Percentiles rank a stretch among this genome's conserved stretches.
phyloP scores from a whole-genome alignment of 2,113 vertebrate genomes.

The Cacatua alba region DNA sequence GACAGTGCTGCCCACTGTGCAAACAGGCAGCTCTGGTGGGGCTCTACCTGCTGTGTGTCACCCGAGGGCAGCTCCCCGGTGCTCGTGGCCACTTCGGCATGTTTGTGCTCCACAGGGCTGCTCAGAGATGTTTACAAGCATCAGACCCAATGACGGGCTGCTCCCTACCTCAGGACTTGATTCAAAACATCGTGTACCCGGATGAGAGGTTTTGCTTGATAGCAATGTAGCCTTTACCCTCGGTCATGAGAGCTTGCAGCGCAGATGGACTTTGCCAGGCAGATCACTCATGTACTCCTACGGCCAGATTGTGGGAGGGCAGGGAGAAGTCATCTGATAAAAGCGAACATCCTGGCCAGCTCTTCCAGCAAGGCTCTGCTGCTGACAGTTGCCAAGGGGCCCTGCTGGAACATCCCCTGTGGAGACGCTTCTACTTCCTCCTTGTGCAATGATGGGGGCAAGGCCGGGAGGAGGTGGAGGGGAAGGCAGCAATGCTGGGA shows the following conservation, averaged over 20 bases:
- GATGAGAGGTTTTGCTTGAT: not conserved
- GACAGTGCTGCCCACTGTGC: not conserved
- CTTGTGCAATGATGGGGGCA: not conserved
- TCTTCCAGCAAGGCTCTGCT: not conserved
- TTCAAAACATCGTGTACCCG: slow-evolving; percentile 7
- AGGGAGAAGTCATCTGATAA: slow-evolving; percentile 65
- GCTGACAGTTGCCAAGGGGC: slow-evolving; percentile 1
- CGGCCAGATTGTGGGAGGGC: slow-evolving; percentile 34
- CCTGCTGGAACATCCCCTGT: not conserved
- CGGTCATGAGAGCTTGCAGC: not conserved
- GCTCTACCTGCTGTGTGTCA: not conserved
- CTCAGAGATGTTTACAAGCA: not conserved
- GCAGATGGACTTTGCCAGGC: slow-evolving; percentile 65
- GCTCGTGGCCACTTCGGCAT: accelerated
- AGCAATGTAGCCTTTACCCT: slow-evolving; percentile 59
- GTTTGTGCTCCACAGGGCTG: not conserved
- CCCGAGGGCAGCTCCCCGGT: not conserved
- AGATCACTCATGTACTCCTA: not conserved
- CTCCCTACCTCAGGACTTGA: not conserved
- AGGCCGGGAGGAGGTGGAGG: not conserved
- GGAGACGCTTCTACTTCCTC: not conserved
- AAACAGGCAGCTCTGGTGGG: not conserved
- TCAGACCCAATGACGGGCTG: not conserved
- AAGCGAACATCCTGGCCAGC: not conserved
- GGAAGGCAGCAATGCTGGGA: not conserved